Base-by-base conservation (phyloP, 2,888 invertebrate species). In the Alloplasta piceator region DNA sequence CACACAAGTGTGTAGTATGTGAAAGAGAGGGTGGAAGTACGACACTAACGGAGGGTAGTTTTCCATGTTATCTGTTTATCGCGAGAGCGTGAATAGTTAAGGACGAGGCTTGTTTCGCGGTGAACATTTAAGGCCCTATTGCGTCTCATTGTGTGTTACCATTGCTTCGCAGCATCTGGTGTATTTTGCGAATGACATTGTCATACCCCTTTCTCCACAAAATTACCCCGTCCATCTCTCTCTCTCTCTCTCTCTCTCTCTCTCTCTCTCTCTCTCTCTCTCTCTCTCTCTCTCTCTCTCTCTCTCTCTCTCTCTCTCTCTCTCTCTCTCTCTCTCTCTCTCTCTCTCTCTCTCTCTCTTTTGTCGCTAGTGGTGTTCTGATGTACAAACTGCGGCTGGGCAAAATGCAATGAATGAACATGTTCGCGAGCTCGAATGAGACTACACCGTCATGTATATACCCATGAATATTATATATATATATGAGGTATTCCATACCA, bases 21-120 rank as follows among this genome's bases (percentile, higher is more conserved):
- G 41, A n/a, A 58, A n/a, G 39, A 36, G 14, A 61, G 14, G 0
- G 55, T 12, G 56, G 38, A 43, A 61, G 4, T 16, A 41, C 0
- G 55, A 56, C 46, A 52, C 16, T 52, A 48, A 12, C 41, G 16
- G 14, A 52, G 3, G 52, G 14, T 16, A 46, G 56, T 14, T 58
- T 77, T 12, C 56, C 67, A 67, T 56, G 76, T 80, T 71, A 66
- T 73, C 58, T 67, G 63, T 43, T 64, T 78, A 74, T 77, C 73
- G 55, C 80, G 50, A 77, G 73, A 74, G 73, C 48, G 67, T 55
- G 64, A 78, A 77, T 78, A 77, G 77, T 81, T 81, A 70, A 77
- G 68, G 72, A 77, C 60, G 80, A 74, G 80, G 73, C 64, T 73
- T 73, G 77, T 77, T 66, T 48, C 77, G 38, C 55, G 52, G 64